Conservation (phyloP, 2,888 invertebrate species). For the Nymphalis c-album region DNA sequence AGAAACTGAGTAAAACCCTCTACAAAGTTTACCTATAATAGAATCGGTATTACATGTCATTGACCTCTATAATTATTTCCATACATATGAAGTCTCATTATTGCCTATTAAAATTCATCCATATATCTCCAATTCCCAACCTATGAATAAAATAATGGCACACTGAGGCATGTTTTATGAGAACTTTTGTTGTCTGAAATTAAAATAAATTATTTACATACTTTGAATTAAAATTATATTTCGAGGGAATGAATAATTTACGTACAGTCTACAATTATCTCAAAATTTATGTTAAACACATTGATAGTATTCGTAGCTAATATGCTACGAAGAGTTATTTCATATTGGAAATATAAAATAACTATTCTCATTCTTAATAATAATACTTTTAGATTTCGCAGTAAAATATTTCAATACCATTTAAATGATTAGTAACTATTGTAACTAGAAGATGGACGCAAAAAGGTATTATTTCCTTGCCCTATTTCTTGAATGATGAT, state of each 20-base stretch:
- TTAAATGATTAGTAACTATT: slow-evolving; percentile 12
- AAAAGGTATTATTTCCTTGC: neutral
- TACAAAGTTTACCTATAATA: neutral
- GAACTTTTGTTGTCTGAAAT: slow-evolving; percentile 28
- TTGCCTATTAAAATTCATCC: slow-evolving; percentile 70
- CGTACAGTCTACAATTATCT: neutral
- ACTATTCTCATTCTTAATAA: neutral
- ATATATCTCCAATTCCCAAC: slow-evolving; percentile 47
- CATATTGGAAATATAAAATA: no score
- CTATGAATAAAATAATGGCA: slow-evolving; percentile 36
- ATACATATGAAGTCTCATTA: slow-evolving; percentile 58
- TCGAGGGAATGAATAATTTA: neutral
- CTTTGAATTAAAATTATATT: slow-evolving; percentile 18
- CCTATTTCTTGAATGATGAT: slow-evolving; percentile 28
- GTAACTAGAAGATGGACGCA: neutral
- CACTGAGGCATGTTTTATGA: slow-evolving; percentile 21
- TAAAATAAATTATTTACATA: slow-evolving; percentile 26
- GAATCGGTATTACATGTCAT: slow-evolving; percentile 1
- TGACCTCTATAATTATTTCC: slow-evolving; percentile 59
- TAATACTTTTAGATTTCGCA: neutral
- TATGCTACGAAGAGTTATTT: neutral
- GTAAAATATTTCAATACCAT: neutral
- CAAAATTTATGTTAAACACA: neutral
- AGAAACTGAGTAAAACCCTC: neutral
- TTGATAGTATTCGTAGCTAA: neutral